Percentiles rank a stretch among this genome's conserved stretches.
These are phyloP conservation scores for Cactoblastis cactorum DNA, from an alignment of 2,888 invertebrate genomes.

Conservation along the genomic window DNA sequence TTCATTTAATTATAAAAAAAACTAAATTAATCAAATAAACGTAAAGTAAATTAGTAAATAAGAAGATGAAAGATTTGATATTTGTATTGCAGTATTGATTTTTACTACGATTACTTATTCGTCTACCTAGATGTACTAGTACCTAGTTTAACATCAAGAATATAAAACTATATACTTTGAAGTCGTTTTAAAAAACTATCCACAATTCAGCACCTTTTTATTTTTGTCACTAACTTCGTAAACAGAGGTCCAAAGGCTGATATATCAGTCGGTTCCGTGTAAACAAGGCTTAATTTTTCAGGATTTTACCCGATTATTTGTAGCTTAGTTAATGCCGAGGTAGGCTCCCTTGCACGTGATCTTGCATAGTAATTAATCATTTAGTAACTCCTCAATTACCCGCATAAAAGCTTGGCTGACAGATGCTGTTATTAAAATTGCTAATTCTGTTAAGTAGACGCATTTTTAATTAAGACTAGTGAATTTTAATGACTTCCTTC, in stretches of 20 bases:
- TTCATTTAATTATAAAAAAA: too few species aligned
- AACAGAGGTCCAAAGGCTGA: background rate
- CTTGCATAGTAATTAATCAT: conserved; percentile 17
- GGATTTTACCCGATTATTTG: background rate
- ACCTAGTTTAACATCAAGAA: too few species aligned
- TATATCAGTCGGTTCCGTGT: background rate
- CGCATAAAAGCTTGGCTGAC: conserved; percentile 13
- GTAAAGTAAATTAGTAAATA: too few species aligned
- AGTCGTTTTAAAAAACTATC: too few species aligned
- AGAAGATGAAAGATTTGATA: too few species aligned
- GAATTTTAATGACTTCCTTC: background rate
- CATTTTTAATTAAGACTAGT: background rate
- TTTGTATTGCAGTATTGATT: too few species aligned
- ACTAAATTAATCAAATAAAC: too few species aligned
- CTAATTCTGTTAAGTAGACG: background rate
- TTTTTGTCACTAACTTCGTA: background rate
- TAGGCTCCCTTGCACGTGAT: conserved; percentile 14
- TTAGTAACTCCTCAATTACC: conserved; percentile 14
- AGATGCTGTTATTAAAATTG: conserved; percentile 3
- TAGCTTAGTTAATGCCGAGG: conserved; percentile 7
- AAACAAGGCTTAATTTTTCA: conserved; percentile 6
- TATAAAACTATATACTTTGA: too few species aligned
- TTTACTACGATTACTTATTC: too few species aligned
- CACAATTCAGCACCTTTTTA: background rate
- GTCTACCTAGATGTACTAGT: too few species aligned